Evolutionary conservation across 1,140 invertebrate genomes (phyloP), one percentile per base, ranked within the genome.

Genomic region (Ceratitis capitata): DNA sequence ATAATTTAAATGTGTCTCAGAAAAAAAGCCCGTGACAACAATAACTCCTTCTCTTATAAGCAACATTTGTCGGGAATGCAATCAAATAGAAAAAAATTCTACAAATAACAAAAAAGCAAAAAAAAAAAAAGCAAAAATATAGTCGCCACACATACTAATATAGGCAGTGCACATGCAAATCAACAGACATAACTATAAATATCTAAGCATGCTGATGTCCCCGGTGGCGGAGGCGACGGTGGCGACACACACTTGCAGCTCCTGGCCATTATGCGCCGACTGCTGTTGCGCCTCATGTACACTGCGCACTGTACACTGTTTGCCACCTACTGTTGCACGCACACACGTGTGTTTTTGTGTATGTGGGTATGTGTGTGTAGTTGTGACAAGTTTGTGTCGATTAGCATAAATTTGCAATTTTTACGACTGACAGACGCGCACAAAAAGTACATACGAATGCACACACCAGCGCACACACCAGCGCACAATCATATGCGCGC

Each of bases 331-430:
- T 49, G 47, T 14, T 49, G 47, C 47, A 7, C 6, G 47, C 14
- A 14, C n/a, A n/a, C n/a, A n/a, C n/a, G n/a, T n/a, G n/a, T n/a
- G n/a, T n/a, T n/a, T n/a, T n/a, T n/a, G n/a, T n/a, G n/a, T n/a
- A n/a, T n/a, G n/a, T n/a, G n/a, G n/a, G n/a, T n/a, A 45, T 45
- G 69, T 5, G 14, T 78, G n/a, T 78, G 69, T 78, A 78, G 35
- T 78, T 78, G 69, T 78, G 69, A 78, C 69, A 78, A 78, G 69
- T 78, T 78, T 47, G 69, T 78, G 69, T 78, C 69, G 69, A 78
- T 78, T 78, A 78, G 39, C 69, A 78, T 78, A 78, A 78, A 78
- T 78, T 78, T 78, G 39, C 69, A 78, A 78, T 78, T 78, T 78
- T 78, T 78, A 78, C 69, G 69, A 78, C 69, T 78, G 39, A 78